Percentiles rank a stretch among this genome's conserved stretches.
phyloP scores from a whole-genome alignment of 2,888 invertebrate species.

The Rotaria sp. region DNA sequence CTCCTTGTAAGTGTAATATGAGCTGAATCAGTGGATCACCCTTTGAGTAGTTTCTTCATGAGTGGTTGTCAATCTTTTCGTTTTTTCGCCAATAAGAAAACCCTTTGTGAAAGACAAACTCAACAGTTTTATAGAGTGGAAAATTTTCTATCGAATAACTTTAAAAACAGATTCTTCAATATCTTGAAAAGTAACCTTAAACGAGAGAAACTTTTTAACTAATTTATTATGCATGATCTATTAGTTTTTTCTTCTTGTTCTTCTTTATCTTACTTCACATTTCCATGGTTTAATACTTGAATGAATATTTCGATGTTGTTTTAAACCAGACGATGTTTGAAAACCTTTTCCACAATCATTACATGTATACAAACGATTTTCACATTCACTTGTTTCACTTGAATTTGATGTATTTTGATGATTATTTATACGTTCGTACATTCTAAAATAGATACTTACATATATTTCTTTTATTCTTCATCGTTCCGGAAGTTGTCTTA shows the following conservation, averaged over 20 bases:
- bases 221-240: too few relatives aligned
- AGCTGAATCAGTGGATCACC: too few relatives aligned
- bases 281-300: constrained; percentile 41
- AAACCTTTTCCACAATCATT: constrained; percentile 40
- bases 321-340: constrained; percentile 38
- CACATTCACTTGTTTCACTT: constrained; percentile 27
- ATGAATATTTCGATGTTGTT: constrained; percentile 41
- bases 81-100: too few relatives aligned
- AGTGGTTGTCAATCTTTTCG: too few relatives aligned
- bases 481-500: neutral
- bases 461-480: neutral
- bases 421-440: neutral
- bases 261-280: constrained; percentile 36
- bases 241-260: too few relatives aligned
- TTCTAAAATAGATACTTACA: neutral
- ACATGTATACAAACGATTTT: constrained; percentile 36
- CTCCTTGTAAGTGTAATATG: too few relatives aligned
- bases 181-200: too few relatives aligned
- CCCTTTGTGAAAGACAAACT: neutral
- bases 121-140: neutral
- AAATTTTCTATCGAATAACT: neutral
- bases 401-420: constrained; percentile 14
- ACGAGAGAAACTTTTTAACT: too few relatives aligned
- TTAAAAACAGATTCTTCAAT: too few relatives aligned
- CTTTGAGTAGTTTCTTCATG: too few relatives aligned